Base-by-base conservation (phyloP, 2,797 vertebrate species). In the Eidolon dupreanum region DNA sequence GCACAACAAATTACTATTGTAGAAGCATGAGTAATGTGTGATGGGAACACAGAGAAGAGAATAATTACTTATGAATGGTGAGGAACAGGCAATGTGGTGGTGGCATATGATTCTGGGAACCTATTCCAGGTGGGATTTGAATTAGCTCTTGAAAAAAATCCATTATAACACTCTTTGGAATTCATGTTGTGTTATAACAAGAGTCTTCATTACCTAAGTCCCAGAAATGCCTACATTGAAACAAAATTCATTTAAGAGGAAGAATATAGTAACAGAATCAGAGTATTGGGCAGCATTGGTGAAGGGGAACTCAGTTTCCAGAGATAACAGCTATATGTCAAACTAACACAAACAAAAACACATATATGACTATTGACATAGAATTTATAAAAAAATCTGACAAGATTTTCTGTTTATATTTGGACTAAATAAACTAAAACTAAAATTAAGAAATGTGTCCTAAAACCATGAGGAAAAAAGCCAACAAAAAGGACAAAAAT, bases 381-480 rank as follows among this genome's bases (percentile, higher is more conserved):
- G 49, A 66, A 88, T 88, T 82, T 46, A 79, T 71, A 36, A n/a
- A 41, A 71, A 73, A 13, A 55, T 22, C 73, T 83, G 31, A 31
- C 5, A 87, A 84, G 41, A 24, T 63, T 55, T 75, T 84, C 38
- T 70, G 59, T 59, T 96, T 75, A 31, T 43, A 90, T 87, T 61
- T 88, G 12, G 22, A 85, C 43, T 49, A 66, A 57, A 73, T 55
- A 93, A 96, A 49, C 43, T 88, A 22, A 63, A 51, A 91, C 84
- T 46, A 81, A 95, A 87, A 92, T 68, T 24, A 86, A 90, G 33
- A 89, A 89, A 61, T 77, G 70, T 55, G 24, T 36, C 46, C 36
- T 92, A 55, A 90, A 59, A 63, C 17, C 77, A 38, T 46, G 86
- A 88, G 75, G 43, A 53, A 74, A 93, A 71, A 46, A 77, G 28